Base-by-base conservation (phyloP, 1,140 invertebrate species). In the Drosophila sp. region DNA sequence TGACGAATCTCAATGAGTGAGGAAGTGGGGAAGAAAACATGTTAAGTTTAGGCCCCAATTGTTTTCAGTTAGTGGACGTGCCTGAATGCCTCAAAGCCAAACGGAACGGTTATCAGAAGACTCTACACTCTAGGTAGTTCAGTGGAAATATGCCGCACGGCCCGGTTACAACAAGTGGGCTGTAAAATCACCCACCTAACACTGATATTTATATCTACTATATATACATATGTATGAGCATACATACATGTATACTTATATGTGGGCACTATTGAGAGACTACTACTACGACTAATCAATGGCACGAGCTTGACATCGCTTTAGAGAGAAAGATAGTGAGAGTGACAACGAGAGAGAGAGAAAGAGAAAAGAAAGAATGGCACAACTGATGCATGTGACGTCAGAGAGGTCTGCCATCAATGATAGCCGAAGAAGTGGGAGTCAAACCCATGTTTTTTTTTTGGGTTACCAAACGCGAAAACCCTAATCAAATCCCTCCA, bases 301-400 rank as follows among this genome's bases (percentile, higher is more conserved):
- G 84, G 80, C 84, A 89, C 80, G 85, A 89, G 84, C 74, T 50
- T 50, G 44, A 27, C 44, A 50, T 50, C 44, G 27, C 2, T 50
- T 27, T 27, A 11, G 23, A 50, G 3, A 6, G 23, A 50, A 50
- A 50, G 17, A 44, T n/a, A 44, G 41, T 6, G 41, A 17, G 41
- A 44, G 41, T 17, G n/a, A 3, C 3, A 33, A 33, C 3, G 2
- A 1, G n/a, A 44, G n/a, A 25, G 44, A 10, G 23, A 50, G 44
- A 0, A 7, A 25, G 44, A 47, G 44, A 47, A 23, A 7, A 7
- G 27, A 7, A 25, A 23, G 3, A 8, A 38, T 38, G 35, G 35
- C 1, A 33, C 32, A 33, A 33, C 32, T 40, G 6, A 7, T 69
- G 61, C 25, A 44, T 58, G 72, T 86, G 83, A 86, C 84, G 84